These are phyloP conservation scores for Eulithis prunata DNA, from an alignment of 2,888 invertebrate genomes.

Conservation along the genomic window DNA sequence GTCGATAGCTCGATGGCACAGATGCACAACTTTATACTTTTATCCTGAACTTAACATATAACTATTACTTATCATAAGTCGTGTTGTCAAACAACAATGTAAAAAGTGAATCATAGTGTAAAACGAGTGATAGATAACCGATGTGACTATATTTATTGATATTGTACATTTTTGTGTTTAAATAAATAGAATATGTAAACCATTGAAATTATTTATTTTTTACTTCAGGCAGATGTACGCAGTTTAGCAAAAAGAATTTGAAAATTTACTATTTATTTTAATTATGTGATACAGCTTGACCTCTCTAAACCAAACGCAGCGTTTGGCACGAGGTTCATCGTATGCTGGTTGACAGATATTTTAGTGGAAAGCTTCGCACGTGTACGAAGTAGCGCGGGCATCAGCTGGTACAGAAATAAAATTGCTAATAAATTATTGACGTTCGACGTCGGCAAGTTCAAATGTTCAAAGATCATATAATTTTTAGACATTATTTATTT, in stretches of 20 bases:
- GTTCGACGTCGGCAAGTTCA: no score
- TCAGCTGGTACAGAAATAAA: no score
- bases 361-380: no score
- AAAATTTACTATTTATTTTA: no score
- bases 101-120: slow-evolving; percentile 68
- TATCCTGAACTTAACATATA: background rate
- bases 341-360: no score
- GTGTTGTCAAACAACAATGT: slow-evolving; percentile 76
- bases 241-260: no score
- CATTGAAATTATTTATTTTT: slow-evolving; percentile 38
- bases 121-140: slow-evolving; percentile 73
- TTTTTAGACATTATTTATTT: slow-evolving; percentile 1
- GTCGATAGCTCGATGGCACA: slow-evolving; percentile 24
- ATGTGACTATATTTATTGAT: slow-evolving; percentile 83
- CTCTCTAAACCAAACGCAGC: no score
- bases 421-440: no score
- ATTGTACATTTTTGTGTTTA: slow-evolving; percentile 83
- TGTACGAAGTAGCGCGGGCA: no score
- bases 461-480: no score
- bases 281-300: no score
- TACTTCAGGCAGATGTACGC: background rate
- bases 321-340: no score
- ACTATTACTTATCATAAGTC: slow-evolving; percentile 29
- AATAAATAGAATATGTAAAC: slow-evolving; percentile 72
- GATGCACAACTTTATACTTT: slow-evolving; percentile 40